Evolutionary conservation across 23 tunicate species (phyloP).

Genomic region (Trididemnum clinides): DNA sequence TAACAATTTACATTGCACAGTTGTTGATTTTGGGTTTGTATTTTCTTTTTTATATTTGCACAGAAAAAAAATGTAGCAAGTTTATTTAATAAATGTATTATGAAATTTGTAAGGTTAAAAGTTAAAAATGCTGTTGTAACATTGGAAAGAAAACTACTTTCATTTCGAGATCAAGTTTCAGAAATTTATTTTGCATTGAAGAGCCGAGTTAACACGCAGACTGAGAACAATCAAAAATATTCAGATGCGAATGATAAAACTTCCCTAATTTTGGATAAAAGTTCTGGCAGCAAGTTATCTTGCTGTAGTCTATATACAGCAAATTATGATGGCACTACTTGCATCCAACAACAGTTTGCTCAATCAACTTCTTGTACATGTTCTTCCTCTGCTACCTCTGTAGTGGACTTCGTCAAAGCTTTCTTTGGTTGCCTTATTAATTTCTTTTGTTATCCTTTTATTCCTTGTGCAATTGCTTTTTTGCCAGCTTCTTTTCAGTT

Average conservation of each 20-base stretch:
- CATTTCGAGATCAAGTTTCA: not conserved
- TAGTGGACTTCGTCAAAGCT: constrained; percentile 3
- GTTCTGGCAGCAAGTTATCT: not conserved
- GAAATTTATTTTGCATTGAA: not conserved
- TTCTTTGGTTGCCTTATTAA: constrained; percentile 31
- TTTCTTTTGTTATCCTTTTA: constrained; percentile 63
- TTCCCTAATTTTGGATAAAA: not conserved
- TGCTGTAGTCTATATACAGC: not conserved
- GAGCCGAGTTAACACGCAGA: not conserved
- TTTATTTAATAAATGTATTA: too few relatives aligned
- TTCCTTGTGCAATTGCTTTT: constrained; percentile 60
- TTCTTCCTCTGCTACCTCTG: not conserved
- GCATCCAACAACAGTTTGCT: not conserved
- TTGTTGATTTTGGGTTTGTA: too few relatives aligned
- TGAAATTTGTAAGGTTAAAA: not conserved
- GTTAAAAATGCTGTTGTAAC: constrained; percentile 29
- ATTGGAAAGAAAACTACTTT: not conserved
- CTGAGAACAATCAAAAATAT: not conserved
- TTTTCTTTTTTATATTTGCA: too few relatives aligned
- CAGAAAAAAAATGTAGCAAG: too few relatives aligned
- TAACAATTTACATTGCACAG: too few relatives aligned
- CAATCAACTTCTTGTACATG: not conserved
- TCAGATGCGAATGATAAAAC: not conserved
- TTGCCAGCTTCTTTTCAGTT: constrained; percentile 34
- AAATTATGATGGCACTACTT: constrained; percentile 29